phyloP scores from a whole-genome alignment of 2,797 vertebrate species.

The Rousettus madagascariensis region DNA sequence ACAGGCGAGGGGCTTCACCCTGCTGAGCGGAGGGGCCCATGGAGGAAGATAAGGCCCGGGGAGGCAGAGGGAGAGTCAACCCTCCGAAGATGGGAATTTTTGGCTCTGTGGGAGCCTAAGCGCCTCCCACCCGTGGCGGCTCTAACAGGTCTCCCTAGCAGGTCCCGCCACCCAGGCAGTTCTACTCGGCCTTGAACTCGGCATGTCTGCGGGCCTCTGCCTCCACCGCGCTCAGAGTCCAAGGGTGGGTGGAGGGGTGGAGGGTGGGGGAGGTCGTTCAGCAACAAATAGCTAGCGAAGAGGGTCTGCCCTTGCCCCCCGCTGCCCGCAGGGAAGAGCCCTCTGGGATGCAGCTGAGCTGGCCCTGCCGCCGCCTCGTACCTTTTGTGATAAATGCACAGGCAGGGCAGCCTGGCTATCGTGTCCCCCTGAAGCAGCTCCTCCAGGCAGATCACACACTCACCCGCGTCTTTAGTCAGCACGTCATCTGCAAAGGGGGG shows the following conservation, averaged over 20 bases:
- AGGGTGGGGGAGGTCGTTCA: neutral
- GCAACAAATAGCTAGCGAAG: neutral
- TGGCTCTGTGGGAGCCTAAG: neutral
- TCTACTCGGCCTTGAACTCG: neutral
- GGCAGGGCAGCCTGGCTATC: conserved; percentile 98
- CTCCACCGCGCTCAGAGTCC: neutral
- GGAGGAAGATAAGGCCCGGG: neutral
- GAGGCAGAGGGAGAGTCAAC: neutral
- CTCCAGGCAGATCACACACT: conserved; percentile 99
- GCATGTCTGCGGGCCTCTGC: neutral
- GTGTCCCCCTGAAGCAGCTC: conserved; percentile 98
- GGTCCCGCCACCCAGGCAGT: too few species aligned
- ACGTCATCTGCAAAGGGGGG: conserved; percentile 91
- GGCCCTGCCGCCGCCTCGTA: conserved; percentile 68
- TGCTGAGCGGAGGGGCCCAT: neutral
- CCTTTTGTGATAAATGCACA: conserved; percentile 99
- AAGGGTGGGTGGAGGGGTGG: rapidly evolving
- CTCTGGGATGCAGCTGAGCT: too few species aligned
- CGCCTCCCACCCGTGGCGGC: neutral
- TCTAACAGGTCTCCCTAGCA: neutral
- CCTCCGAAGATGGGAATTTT: neutral
- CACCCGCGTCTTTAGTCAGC: conserved; percentile 96
- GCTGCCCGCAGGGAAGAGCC: neutral
- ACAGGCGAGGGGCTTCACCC: too few species aligned
- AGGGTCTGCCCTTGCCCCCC: too few species aligned